Conservation (phyloP, 2,797 vertebrate species). For the Spinibarbus caldwelli region DNA sequence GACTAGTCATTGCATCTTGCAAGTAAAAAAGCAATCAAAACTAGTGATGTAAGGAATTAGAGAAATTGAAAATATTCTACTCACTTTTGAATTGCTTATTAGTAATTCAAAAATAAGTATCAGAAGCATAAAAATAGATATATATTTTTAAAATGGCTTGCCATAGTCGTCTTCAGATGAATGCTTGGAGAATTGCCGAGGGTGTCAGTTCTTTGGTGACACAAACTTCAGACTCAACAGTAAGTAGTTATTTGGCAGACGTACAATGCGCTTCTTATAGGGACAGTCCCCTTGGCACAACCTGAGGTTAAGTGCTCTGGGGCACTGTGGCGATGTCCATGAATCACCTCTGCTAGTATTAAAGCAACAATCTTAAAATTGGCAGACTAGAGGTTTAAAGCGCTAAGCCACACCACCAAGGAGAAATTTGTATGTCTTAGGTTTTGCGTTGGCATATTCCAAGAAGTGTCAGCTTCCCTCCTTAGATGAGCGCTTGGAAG, state of each 20-base stretch:
- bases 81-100: neutral
- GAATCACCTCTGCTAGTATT: conserved; percentile 28
- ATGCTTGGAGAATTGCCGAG: neutral
- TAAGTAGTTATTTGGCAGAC: conserved; percentile 28
- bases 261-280: conserved; percentile 17
- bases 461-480: conserved; percentile 35
- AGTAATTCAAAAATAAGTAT: neutral
- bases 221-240: conserved; percentile 30
- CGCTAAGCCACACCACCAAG: neutral
- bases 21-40: neutral
- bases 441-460: conserved; percentile 14
- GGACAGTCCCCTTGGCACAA: conserved; percentile 20
- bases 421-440: conserved; percentile 14
- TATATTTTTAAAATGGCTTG: neutral
- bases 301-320: conserved; percentile 33
- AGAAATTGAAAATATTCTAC: neutral
- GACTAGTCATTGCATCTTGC: neutral
- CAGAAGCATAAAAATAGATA: neutral
- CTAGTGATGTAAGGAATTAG: neutral
- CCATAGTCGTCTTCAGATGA: neutral
- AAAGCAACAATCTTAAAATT: conserved; percentile 12
- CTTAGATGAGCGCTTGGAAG: conserved; percentile 33
- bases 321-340: conserved; percentile 3
- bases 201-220: conserved; percentile 6
- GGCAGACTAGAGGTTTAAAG: conserved; percentile 22